Conservation (phyloP, 2,888 invertebrate species). For the Drosophila pseudotakahashii region DNA sequence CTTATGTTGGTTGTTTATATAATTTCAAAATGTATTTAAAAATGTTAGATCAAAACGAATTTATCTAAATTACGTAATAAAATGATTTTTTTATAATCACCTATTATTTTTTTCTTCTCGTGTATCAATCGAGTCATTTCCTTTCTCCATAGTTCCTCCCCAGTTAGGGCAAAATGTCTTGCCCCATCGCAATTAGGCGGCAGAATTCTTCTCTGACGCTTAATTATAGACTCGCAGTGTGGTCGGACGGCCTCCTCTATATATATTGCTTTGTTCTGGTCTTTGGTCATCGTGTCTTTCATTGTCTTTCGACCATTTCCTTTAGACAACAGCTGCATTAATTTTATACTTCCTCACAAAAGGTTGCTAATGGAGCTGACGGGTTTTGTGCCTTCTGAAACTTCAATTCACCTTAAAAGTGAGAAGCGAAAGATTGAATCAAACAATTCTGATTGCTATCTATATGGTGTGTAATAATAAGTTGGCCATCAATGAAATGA, state of each 20-base stretch:
- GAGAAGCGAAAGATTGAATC: conserved; percentile 32
- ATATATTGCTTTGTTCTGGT: conserved; percentile 30
- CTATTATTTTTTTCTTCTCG: not conserved
- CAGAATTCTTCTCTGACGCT: conserved; percentile 71
- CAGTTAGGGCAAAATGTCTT: conserved; percentile 48
- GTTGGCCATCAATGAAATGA: conserved; percentile 20
- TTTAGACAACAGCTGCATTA: conserved; percentile 53
- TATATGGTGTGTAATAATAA: conserved; percentile 32
- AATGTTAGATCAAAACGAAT: no score
- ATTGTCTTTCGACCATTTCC: conserved; percentile 73
- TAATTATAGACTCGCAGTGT: conserved; percentile 66
- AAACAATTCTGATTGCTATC: conserved; percentile 36
- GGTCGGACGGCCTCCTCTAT: conserved; percentile 36
- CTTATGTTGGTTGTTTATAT: no score
- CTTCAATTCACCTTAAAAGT: conserved; percentile 10
- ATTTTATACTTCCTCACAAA: conserved; percentile 68
- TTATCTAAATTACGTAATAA: no score
- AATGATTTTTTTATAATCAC: not conserved
- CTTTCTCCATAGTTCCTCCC: conserved; percentile 15
- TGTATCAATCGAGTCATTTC: conserved; percentile 18
- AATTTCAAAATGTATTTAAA: no score
- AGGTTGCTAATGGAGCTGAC: conserved; percentile 37
- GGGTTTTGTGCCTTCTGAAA: conserved; percentile 5
- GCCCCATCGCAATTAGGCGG: conserved; percentile 72
- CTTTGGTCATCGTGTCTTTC: conserved; percentile 37